Base-by-base conservation (phyloP, 2,888 invertebrate genomes). In the Acleris sparsana region DNA sequence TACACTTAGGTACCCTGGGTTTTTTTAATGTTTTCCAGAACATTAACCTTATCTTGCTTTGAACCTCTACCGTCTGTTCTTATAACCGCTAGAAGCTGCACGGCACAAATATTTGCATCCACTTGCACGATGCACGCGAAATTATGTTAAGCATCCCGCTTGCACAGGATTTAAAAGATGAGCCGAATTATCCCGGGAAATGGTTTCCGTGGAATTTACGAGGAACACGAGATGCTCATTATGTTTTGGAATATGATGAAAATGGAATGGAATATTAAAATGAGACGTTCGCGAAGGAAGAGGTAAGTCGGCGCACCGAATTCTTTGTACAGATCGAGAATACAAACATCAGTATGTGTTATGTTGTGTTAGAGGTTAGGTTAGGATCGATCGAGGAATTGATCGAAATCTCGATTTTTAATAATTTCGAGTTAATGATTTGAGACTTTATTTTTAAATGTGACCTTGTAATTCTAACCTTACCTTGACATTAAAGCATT, bases 41-140 rank as follows among this genome's bases (percentile, higher is more conserved):
- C 46, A n/a, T 46, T 46, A 44, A 6, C n/a, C 17, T n/a, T 4
- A 13, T 13, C 39, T 39, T 4, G 3, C 33, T 33, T 33, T 0
- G 13, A 3, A 5, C 3, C 3, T n/a, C 3, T n/a, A 44, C 46
- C 46, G 46, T 16, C 46, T 49, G 49, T 17, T 49, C 49, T 49
- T 49, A 18, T 46, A 17, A 46, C 17, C 17, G 16, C 6, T 46
- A 17, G 48, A 17, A 46, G 17, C 57, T n/a, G 22, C 56, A 13
- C 46, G 44, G 48, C 33, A 48, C 62, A 62, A 62, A 62, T 62
- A 62, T 62, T 62, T 62, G 55, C 55, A 48, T 49, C 62, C 53
- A 62, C 57, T 58, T 20, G 17, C 20, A n/a, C n/a, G 55, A 53
- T 48, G 48, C 22, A 46, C 62, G 53, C 62, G 33, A 48, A 62